Evolutionary conservation across 2,888 invertebrate genomes (phyloP), one percentile per base, ranked within the genome.

Genomic region (Loripinus fragilis): DNA sequence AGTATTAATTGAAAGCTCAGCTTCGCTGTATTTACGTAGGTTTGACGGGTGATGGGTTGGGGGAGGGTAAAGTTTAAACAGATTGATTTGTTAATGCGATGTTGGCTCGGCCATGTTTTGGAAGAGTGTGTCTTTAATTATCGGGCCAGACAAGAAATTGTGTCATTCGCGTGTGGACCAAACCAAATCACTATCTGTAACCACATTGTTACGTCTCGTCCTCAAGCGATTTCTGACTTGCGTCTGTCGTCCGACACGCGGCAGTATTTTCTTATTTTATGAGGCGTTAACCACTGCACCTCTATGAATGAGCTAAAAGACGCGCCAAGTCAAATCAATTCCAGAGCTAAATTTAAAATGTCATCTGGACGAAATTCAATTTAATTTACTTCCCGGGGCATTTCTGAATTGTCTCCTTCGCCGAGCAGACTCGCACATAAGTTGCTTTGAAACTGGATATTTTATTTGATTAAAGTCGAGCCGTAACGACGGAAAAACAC

Each of bases 361-460:
- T 60, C 60, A 60, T 10, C 33, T 3, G 60, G 28, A 60, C 33
- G 17, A 60, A 60, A 60, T 60, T 60, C 60, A 60, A 60, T 60
- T 60, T 60, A 60, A 60, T 60, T 60, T 60, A 10, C 60, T 28
- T 60, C 60, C 60, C 33, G 33, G 28, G 60, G 60, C 60, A 20
- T 17, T 60, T 28, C 33, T 5, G 60, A 33, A 30, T 60, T 30
- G 60, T 60, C 33, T 60, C 60, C 60, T n/a, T 30, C 33, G 12
- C 33, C 33, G 60, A 60, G 60, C 60, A 60, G 3, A 60, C 33
- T 60, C 17, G 60, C 33, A 33, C 33, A 33, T 17, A 33, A 33
- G 60, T 60, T 60, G 60, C 60, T 60, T 60, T 60, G 60, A 60
- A 60, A 60, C 60, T 5, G 60, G 60, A 60, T 60, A 60, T 30